Evolutionary conservation across 2,797 vertebrate species (phyloP).

Genomic region (Halcyon chelicuti): DNA sequence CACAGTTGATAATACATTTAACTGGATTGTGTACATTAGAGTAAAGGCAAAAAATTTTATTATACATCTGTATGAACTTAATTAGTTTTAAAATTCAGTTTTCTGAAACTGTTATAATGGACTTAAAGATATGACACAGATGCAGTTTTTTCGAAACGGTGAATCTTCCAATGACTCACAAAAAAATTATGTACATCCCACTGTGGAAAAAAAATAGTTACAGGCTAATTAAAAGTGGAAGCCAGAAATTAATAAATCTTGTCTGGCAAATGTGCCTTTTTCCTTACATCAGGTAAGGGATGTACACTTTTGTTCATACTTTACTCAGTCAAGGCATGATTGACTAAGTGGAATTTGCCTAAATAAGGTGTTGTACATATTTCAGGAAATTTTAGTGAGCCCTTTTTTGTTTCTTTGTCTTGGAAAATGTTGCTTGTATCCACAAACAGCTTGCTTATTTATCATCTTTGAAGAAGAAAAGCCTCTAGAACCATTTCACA

Average conservation of each 20-base stretch:
- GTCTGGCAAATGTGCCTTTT: neutral
- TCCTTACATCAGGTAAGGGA: neutral
- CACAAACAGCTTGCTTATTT: conserved; percentile 4
- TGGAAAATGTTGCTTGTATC: neutral
- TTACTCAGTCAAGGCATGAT: neutral
- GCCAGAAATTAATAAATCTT: neutral
- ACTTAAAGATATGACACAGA: neutral
- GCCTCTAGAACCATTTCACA: neutral
- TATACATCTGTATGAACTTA: neutral
- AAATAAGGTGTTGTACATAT: neutral
- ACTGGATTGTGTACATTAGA: neutral
- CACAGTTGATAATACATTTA: neutral
- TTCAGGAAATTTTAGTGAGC: neutral
- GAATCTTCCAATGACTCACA: conserved; percentile 2
- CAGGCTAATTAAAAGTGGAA: neutral
- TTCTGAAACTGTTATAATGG: neutral
- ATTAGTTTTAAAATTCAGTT: neutral
- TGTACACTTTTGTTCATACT: neutral
- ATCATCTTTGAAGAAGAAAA: neutral
- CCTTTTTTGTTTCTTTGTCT: neutral
- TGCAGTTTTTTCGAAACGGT: neutral
- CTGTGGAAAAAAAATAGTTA: conserved; percentile 1
- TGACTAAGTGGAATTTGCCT: neutral
- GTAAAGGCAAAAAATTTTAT: neutral
- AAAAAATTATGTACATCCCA: neutral